Conservation (phyloP, 2,113 vertebrate species). For the Cepphus grylle region DNA sequence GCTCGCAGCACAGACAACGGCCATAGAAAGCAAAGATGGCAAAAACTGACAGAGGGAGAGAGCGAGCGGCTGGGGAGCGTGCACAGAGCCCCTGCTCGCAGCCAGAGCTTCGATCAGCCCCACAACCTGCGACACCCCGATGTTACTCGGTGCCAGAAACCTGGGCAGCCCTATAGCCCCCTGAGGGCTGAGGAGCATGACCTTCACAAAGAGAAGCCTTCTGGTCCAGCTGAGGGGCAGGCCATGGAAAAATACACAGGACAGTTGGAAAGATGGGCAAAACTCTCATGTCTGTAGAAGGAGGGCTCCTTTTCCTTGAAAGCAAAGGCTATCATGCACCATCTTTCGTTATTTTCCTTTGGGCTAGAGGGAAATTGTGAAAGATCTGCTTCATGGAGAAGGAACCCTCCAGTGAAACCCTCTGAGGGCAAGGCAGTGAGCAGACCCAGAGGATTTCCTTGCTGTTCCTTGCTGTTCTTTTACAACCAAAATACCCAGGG, state of each 20-base stretch:
- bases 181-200: not conserved
- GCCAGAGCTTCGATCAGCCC: not conserved
- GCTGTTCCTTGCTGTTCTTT: not conserved
- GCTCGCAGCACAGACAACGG: not conserved
- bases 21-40: not conserved
- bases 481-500: not conserved
- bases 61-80: fast-evolving
- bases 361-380: not conserved
- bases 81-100: not conserved
- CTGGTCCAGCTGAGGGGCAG: not conserved
- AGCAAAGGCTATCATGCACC: not conserved
- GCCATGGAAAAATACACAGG: not conserved
- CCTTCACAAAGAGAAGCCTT: not conserved
- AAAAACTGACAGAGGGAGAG: not conserved
- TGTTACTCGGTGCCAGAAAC: not conserved
- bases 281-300: not conserved
- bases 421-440: not conserved
- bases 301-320: not conserved
- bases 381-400: not conserved
- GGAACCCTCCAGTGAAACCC: not conserved
- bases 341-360: not conserved
- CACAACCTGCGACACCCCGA: not conserved
- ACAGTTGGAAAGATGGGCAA: not conserved
- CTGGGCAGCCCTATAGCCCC: not conserved
- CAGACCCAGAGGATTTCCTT: not conserved